Conservation (phyloP, 1,140 invertebrate genomes). For the Zaprionus inermis region DNA sequence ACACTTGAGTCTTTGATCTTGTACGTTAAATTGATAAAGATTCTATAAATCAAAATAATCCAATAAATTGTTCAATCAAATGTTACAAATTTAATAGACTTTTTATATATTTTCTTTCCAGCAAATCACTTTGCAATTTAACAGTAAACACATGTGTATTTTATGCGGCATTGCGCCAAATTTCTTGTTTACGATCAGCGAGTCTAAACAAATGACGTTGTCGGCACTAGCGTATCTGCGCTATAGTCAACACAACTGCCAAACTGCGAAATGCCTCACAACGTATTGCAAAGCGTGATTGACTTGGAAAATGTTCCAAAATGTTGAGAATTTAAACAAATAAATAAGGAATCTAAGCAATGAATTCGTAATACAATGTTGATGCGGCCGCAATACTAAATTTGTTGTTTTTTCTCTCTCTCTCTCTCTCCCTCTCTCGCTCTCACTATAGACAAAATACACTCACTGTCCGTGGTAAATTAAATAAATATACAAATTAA, state of each 20-base stretch:
- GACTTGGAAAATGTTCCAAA: background rate
- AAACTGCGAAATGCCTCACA: background rate
- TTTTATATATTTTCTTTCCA: too few relatives aligned
- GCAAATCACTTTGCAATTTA: background rate
- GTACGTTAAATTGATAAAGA: too few relatives aligned
- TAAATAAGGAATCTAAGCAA: background rate
- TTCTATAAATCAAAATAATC: too few relatives aligned
- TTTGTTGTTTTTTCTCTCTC: too few relatives aligned
- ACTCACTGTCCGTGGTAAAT: too few relatives aligned
- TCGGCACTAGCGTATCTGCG: too few relatives aligned
- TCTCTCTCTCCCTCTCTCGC: too few relatives aligned
- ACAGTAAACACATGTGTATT: background rate
- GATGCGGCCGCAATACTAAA: background rate
- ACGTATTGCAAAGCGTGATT: background rate
- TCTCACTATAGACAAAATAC: too few relatives aligned
- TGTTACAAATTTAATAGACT: too few relatives aligned
- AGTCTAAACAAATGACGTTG: background rate
- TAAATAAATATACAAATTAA: background rate
- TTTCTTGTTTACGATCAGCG: background rate
- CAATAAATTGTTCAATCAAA: too few relatives aligned
- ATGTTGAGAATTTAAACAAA: background rate
- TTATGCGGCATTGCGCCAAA: too few relatives aligned
- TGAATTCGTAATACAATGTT: background rate
- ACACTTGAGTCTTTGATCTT: too few relatives aligned
- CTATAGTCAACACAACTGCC: background rate